Evolutionary conservation across 2,113 vertebrate species (phyloP).

Genomic region (Eonycteris spelaea): DNA sequence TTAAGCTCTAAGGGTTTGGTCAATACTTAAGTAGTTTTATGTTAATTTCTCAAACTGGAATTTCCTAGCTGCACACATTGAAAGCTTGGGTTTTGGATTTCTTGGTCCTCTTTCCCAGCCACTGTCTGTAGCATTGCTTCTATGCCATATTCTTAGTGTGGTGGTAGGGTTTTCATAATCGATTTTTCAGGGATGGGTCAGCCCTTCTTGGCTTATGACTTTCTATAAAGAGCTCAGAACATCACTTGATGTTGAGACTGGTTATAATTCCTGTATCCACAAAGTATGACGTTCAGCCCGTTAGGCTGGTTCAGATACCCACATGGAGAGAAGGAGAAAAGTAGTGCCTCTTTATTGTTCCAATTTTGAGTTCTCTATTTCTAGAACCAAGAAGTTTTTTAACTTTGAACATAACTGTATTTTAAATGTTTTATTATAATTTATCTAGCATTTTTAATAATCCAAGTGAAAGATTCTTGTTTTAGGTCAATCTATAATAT

Average conservation of each 20-base stretch:
- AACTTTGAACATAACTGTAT: not conserved
- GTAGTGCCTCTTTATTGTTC: not conserved
- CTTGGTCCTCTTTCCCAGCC: not conserved
- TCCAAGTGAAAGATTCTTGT: not conserved
- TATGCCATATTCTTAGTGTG: not conserved
- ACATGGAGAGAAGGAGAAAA: not conserved
- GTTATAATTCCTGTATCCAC: not conserved
- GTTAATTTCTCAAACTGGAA: not conserved
- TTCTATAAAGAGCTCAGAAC: not conserved
- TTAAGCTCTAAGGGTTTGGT: not conserved
- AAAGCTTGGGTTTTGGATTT: not conserved
- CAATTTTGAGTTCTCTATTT: not conserved
- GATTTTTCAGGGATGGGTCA: not conserved
- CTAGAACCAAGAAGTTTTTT: not conserved
- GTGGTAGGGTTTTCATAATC: not conserved
- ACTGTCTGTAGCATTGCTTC: not conserved
- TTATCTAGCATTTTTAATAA: not conserved
- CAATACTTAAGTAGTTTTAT: not conserved
- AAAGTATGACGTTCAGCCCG: not conserved
- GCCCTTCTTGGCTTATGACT: not conserved
- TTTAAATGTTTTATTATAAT: not conserved
- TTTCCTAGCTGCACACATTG: not conserved
- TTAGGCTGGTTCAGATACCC: not conserved
- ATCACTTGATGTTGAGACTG: not conserved
- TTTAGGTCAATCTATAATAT: not conserved